Conservation (phyloP, 2,113 vertebrate species). For the Gila orcuttii region DNA sequence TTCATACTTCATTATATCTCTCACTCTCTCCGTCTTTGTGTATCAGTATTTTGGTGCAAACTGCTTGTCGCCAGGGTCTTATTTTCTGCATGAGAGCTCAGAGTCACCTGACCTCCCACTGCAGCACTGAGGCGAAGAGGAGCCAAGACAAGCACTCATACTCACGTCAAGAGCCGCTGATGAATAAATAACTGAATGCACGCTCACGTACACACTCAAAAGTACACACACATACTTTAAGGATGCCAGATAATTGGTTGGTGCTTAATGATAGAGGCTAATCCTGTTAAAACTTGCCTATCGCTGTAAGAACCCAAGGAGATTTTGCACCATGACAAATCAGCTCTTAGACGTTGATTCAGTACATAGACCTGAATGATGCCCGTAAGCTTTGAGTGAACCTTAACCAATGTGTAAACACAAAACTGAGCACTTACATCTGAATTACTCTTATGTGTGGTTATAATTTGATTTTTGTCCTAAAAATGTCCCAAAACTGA, state of each 20-base stretch:
- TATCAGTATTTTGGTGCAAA: conserved; percentile 6
- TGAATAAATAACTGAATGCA: conserved; percentile 2
- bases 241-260: not conserved
- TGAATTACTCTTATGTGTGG: not conserved
- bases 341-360: not conserved
- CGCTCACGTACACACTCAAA: not conserved
- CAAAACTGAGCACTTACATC: not conserved
- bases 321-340: not conserved
- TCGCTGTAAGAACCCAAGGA: not conserved
- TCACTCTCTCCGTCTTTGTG: not conserved
- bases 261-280: not conserved
- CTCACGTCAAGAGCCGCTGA: not conserved
- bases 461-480: not conserved
- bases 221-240: not conserved
- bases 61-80: conserved; percentile 16
- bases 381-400: not conserved
- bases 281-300: not conserved
- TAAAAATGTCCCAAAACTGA: not conserved
- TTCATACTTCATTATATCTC: not conserved
- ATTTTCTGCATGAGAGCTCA: conserved; percentile 18
- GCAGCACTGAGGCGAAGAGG: not conserved
- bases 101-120: conserved; percentile 31
- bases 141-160: not conserved
- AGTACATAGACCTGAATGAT: not conserved
- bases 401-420: not conserved